Evolutionary conservation across 1,140 invertebrate genomes (phyloP).

Genomic region (Anoplophora glabripennis): DNA sequence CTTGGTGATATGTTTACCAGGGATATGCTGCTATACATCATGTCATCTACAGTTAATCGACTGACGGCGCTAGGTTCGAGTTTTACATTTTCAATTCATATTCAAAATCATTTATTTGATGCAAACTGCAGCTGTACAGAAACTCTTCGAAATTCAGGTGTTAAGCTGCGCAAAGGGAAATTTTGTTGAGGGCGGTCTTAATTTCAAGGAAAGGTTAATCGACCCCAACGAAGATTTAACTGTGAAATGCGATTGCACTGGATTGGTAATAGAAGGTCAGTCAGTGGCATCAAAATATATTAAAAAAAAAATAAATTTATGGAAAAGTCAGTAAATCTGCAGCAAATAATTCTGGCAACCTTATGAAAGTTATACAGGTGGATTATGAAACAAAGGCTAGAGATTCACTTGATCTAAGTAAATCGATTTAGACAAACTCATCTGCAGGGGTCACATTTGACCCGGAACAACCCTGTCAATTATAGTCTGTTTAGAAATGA

Average conservation of each 20-base stretch:
- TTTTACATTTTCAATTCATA: background rate
- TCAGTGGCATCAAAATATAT: no score
- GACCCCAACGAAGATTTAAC: constrained; percentile 33
- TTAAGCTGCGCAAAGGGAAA: constrained; percentile 59
- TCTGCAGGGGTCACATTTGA: no score
- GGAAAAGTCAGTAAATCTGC: no score
- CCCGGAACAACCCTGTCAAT: no score
- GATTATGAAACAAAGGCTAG: no score
- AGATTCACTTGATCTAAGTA: no score
- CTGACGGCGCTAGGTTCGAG: constrained; percentile 52
- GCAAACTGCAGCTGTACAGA: constrained; percentile 50
- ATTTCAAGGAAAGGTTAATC: constrained; percentile 34
- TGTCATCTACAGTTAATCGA: constrained; percentile 49
- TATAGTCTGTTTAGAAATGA: no score
- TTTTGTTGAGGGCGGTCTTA: constrained; percentile 48
- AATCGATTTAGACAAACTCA: no score
- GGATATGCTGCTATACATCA: constrained; percentile 54
- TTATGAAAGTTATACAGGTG: no score
- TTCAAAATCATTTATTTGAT: no score
- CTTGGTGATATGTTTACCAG: constrained; percentile 58
- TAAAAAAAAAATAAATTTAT: no score
- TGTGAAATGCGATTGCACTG: constrained; percentile 40
- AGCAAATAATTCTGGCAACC: no score
- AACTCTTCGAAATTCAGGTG: constrained; percentile 58
- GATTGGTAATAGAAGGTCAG: constrained; percentile 39